Conservation (phyloP, 2,113 vertebrate genomes). For the Alligator sinensis region DNA sequence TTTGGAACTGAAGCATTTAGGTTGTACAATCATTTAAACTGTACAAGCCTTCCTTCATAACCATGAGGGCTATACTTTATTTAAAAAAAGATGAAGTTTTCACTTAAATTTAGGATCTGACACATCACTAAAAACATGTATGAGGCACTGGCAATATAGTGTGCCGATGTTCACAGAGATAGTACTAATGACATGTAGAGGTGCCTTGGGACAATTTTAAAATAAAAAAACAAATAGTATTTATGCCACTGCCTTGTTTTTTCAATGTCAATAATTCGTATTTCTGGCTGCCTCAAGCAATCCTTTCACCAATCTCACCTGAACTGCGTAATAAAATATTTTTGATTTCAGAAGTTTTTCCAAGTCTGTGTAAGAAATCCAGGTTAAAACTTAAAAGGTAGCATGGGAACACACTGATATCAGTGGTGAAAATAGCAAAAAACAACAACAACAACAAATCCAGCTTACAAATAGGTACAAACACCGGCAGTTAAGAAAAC, state of each 20-base stretch:
- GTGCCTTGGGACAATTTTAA: not conserved
- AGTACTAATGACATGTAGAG: not conserved
- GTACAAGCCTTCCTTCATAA: not conserved
- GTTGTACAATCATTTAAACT: not conserved
- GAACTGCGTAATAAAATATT: not conserved
- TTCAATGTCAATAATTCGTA: not conserved
- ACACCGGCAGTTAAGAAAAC: not conserved
- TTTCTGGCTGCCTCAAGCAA: not conserved
- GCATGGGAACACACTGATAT: not conserved
- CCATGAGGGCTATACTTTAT: not conserved
- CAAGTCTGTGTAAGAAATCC: not conserved
- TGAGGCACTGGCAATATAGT: not conserved
- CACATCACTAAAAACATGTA: not conserved
- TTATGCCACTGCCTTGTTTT: not conserved
- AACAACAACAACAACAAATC: not conserved
- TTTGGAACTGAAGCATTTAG: not conserved
- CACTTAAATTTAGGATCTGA: not conserved
- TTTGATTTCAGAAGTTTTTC: not conserved
- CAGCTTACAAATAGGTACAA: not conserved
- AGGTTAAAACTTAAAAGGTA: not conserved
- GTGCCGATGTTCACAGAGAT: not conserved
- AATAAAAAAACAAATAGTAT: not conserved
- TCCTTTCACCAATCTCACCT: not conserved
- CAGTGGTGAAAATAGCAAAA: not conserved
- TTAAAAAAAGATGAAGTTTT: not conserved